These are phyloP conservation scores for Tor tambroides DNA, from an alignment of 2,113 vertebrate genomes.

Conservation along the genomic window DNA sequence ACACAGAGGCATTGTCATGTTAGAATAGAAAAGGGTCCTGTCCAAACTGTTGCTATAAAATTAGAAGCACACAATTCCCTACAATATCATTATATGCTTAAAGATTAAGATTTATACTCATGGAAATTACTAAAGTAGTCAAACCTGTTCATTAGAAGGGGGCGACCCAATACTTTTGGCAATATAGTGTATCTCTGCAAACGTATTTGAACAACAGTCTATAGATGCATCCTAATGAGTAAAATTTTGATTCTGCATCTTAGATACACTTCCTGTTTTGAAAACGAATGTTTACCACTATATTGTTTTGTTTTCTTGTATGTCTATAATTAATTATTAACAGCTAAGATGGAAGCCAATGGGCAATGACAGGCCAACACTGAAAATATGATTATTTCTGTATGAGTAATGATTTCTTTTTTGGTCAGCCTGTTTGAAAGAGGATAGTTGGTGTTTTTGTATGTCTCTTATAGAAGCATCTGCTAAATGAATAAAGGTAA, in stretches of 20 bases:
- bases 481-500: neutral
- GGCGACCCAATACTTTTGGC: no score
- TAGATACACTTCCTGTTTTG: neutral
- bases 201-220: neutral
- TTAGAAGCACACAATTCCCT: no score
- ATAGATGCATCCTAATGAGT: neutral
- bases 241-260: neutral
- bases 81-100: no score
- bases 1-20: no score
- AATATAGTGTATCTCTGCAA: no score
- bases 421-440: neutral
- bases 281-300: neutral
- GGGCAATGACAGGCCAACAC: neutral
- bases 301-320: neutral
- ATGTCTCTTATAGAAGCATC: neutral
- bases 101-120: no score
- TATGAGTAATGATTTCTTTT: no score
- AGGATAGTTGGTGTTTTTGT: neutral
- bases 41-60: no score
- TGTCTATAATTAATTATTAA: neutral
- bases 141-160: no score
- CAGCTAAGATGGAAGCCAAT: neutral
- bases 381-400: no score
- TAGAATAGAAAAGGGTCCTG: no score
- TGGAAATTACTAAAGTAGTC: no score